Evolutionary conservation across 2,797 vertebrate species (phyloP), one percentile per base, ranked within the genome.

Genomic region (Channallabes apus): DNA sequence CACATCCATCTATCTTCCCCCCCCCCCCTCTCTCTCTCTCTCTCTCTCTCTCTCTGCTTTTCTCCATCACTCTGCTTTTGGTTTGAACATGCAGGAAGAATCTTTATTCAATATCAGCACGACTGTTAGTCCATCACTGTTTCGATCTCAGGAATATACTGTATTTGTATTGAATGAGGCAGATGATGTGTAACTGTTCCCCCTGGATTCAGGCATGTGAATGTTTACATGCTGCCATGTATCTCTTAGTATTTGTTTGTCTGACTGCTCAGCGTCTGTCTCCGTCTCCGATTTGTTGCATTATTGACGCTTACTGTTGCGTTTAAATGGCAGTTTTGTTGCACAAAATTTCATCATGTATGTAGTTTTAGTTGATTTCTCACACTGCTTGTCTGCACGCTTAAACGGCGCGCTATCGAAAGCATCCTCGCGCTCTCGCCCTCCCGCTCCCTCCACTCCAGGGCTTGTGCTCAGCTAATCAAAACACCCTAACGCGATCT

Each of bases 321-420:
- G 1, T 68, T 68, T 51, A 32, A 68, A 67, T 67, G 46, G 46
- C 62, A 29, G 38, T 67, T 67, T 29, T 81, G 62, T 68, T 81
- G 46, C n/a, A 4, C 62, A 22, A 62, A 68, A 81, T 81, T 67
- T 81, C 79, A 35, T 81, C 64, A 81, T 81, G 62, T 54, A 51
- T 22, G 14, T 38, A 29, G 79, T 15, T 68, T 46, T 27, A 20
- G 59, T 11, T 41, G 59, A 62, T 80, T 80, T 46, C 59, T 62
- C 77, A 62, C 77, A 64, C 35, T 18, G 35, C 6, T 51, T n/a
- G 22, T 41, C 59, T 64, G 77, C 14, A 4, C 11, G 77, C 77
- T 27, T 14, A 41, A 41, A 80, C 18, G 58, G 35, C 11, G 22
- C 41, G 58, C 76, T 41, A 22, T 0, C 22, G 32, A 79, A 62